Evolutionary conservation across 1,140 invertebrate species (phyloP).

Genomic region (Drosophila mauritiana): DNA sequence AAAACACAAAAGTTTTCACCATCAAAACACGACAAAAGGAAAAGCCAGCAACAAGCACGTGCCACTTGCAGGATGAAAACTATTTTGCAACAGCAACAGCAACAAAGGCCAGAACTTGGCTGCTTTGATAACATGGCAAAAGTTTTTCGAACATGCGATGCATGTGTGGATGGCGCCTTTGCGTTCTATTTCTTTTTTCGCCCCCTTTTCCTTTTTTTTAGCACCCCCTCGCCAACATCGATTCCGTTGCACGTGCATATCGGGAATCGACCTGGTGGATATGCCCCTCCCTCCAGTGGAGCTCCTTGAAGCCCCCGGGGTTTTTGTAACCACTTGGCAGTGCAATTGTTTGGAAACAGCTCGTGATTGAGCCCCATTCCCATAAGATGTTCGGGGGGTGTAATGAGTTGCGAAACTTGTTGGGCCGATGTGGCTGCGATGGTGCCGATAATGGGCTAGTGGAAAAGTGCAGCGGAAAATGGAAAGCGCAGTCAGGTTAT

Average conservation of each 20-base stretch:
- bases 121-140: constrained; percentile 75
- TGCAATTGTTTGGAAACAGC: constrained; percentile 83
- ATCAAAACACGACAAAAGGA: constrained; percentile 40
- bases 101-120: constrained; percentile 42
- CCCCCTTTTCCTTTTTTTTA: constrained; percentile 32
- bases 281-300: background rate
- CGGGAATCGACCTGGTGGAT: constrained; percentile 35
- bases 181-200: constrained; percentile 21
- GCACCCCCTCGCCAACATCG: constrained; percentile 62
- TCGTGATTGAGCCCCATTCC: constrained; percentile 69
- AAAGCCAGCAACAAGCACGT: constrained; percentile 60
- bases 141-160: constrained; percentile 69
- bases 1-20: constrained; percentile 67
- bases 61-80: constrained; percentile 53
- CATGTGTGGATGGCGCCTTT: constrained; percentile 35
- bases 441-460: constrained; percentile 16
- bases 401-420: constrained; percentile 53
- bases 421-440: constrained; percentile 26
- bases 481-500: background rate
- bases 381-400: constrained; percentile 34
- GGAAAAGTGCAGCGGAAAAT: constrained; percentile 27
- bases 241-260: constrained; percentile 75
- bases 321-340: constrained; percentile 79
- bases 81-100: constrained; percentile 35
- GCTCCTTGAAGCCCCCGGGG: background rate